Evolutionary conservation across 2,797 vertebrate species (phyloP), one percentile per base, ranked within the genome.

Genomic region (Nannoperca australis): DNA sequence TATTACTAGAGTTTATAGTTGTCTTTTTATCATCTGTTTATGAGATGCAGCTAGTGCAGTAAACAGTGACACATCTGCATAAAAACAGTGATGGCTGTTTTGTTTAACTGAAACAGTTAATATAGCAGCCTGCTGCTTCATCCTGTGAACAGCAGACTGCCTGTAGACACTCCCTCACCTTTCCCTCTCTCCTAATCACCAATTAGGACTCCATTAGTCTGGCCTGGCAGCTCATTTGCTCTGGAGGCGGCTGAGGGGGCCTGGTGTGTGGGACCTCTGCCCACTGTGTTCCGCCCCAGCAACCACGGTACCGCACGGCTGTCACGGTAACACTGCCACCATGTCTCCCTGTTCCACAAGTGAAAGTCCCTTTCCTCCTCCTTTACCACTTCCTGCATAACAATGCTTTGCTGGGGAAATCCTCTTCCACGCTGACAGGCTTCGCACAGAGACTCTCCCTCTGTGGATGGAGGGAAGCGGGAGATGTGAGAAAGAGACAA

Each of bases 171-270:
- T 96, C 95, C 89, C 95, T 96, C 95, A 95, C 96, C 96, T 97
- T 95, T 95, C 94, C 95, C 88, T 93, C 85, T 92, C 93, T 95
- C 96, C 96, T 98, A 97, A 98, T 98, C 95, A 95, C 97, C 97
- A 98, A 97, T 99, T 97, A 99, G 98, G 97, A 96, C 96, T 98
- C 97, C 96, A 98, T 99, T 98, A 99, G 96, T 95, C 94, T 94
- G 96, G 84, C 94, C 94, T 97, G 97, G 97, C 97, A 98, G 97
- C 95, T 97, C 96, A 96, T 96, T 97, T 97, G 97, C 96, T 96
- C 95, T 94, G 84, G 95, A 96, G 92, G 94, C 93, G 61, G 94
- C 95, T 91, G 85, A 95, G 92, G 94, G 95, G 95, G 94, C 94
- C 95, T 90, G 94, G 88, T 85, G 93, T 94, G 93, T 86, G 76